Conservation (phyloP, 2,113 vertebrate species). For the Aplodontia rufa region DNA sequence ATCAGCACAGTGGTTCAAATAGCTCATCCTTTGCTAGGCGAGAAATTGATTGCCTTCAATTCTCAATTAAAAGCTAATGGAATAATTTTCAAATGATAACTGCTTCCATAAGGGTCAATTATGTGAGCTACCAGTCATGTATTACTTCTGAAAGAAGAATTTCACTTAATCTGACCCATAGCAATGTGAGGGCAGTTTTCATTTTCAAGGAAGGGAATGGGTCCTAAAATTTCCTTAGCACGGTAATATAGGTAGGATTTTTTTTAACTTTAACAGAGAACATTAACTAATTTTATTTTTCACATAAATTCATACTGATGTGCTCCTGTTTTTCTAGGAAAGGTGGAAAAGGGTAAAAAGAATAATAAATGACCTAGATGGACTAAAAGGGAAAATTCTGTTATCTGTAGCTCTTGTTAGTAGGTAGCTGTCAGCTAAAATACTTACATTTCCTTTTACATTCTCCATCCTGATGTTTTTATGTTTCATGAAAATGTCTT, state of each 20-base stretch:
- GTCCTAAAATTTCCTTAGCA: background rate
- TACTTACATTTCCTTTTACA: background rate
- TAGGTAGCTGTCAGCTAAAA: background rate
- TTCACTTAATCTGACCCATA: background rate
- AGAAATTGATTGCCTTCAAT: background rate
- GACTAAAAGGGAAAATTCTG: background rate
- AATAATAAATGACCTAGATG: background rate
- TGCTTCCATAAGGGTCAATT: background rate
- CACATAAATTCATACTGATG: background rate
- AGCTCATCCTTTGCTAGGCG: background rate
- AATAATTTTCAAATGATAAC: background rate
- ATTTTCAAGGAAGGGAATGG: background rate
- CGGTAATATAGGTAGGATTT: too few species aligned
- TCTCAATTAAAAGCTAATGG: conserved; percentile 10
- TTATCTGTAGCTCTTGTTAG: background rate
- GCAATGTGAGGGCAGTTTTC: background rate
- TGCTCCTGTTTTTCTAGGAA: background rate
- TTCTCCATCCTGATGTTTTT: background rate
- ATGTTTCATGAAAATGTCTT: background rate
- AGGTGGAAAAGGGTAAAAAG: background rate
- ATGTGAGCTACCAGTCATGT: background rate
- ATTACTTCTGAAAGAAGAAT: background rate
- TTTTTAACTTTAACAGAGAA: background rate
- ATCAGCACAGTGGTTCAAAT: background rate
- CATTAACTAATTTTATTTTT: background rate